Percentiles rank a stretch among this genome's conserved stretches.
Conservation (phyloP, 1,140 invertebrate genomes). For the Alviniconcha marisindica region DNA sequence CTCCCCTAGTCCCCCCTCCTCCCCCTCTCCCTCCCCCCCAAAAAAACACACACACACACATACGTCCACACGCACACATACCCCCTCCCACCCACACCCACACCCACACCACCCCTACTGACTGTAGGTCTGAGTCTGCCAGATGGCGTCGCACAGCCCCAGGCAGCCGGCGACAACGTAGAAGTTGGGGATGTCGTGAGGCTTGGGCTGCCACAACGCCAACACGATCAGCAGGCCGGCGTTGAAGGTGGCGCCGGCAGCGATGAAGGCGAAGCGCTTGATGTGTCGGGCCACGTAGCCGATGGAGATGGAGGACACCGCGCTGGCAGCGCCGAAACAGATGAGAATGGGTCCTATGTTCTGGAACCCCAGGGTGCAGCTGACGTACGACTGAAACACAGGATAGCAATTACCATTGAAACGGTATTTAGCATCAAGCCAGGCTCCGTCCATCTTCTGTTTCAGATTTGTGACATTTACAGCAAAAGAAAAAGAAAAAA, state of each 20-base stretch:
- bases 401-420: too few species aligned
- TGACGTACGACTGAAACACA: slow-evolving; percentile 72
- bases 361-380: slow-evolving; percentile 74
- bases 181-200: slow-evolving; percentile 75
- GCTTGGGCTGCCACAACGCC: slow-evolving; percentile 74
- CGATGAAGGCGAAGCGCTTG: slow-evolving; percentile 73
- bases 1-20: neutral
- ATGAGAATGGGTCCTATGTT: slow-evolving; percentile 75
- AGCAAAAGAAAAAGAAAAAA: neutral
- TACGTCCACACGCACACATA: neutral
- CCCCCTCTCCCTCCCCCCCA: neutral
- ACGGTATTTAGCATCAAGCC: too few species aligned
- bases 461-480: too few species aligned
- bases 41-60: neutral
- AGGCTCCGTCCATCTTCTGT: too few species aligned
- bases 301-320: slow-evolving; percentile 70
- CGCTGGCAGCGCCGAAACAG: slow-evolving; percentile 73
- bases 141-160: slow-evolving; percentile 76
- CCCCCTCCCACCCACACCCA: neutral
- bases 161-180: slow-evolving; percentile 76
- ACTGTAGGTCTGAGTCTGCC: slow-evolving; percentile 77
- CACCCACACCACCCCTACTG: slow-evolving; percentile 53
- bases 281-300: slow-evolving; percentile 74
- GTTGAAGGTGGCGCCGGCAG: slow-evolving; percentile 73
- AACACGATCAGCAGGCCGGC: slow-evolving; percentile 74